These are phyloP conservation scores for Parazoanthus darwini DNA, from an alignment of 92 coral and sea anemone genomes.

Conservation along the genomic window DNA sequence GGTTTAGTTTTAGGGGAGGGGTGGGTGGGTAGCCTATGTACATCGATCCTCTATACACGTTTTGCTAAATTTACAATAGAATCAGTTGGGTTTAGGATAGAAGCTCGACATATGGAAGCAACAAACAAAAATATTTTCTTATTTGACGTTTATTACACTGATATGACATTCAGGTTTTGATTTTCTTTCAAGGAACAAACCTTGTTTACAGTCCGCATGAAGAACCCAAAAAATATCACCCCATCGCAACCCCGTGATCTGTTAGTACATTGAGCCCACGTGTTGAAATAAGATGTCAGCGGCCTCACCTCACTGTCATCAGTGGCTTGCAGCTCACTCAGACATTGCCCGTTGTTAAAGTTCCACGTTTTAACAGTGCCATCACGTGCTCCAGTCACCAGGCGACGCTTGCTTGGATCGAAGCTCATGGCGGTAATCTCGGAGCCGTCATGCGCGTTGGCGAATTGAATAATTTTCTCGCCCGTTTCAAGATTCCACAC, in stretches of 20 bases:
- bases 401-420: conserved; percentile 89
- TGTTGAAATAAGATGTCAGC: background rate
- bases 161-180: too few species aligned
- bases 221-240: too few species aligned
- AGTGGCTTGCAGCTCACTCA: conserved; percentile 70
- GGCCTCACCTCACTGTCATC: conserved; percentile 78
- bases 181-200: too few species aligned
- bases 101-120: too few species aligned
- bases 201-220: too few species aligned
- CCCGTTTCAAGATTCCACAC: conserved; percentile 98
- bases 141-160: too few species aligned
- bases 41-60: too few species aligned
- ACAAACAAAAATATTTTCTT: too few species aligned
- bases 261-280: background rate
- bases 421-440: conserved; percentile 98
- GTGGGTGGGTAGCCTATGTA: too few species aligned
- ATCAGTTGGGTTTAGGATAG: too few species aligned
- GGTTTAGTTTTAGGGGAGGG: too few species aligned
- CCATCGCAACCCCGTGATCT: background rate
- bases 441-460: conserved; percentile 85
- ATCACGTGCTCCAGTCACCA: conserved; percentile 90
- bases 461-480: conserved; percentile 95
- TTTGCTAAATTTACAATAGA: too few species aligned
- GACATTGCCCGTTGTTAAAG: conserved; percentile 94
- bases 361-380: conserved; percentile 97